These are phyloP conservation scores for Drosophila yakuba DNA, from an alignment of 1,140 invertebrate species.

Conservation along the genomic window DNA sequence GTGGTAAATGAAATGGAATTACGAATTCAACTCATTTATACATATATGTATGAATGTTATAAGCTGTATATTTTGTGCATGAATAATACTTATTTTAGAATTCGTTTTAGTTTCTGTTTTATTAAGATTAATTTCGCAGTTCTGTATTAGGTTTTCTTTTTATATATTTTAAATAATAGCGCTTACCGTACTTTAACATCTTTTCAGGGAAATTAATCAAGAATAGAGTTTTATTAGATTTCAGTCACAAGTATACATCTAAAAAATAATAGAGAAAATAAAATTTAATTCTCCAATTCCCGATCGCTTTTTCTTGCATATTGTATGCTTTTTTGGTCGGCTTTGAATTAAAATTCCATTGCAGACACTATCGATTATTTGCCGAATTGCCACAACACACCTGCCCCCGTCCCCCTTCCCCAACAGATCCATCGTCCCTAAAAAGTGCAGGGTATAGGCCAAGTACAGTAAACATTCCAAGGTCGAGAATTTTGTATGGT, in stretches of 20 bases:
- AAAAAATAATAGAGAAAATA: too few relatives aligned
- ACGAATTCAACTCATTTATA: background rate
- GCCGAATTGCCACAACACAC: slow-evolving; percentile 3
- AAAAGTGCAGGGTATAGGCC: slow-evolving; percentile 11
- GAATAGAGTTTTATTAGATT: too few relatives aligned
- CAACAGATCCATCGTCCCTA: slow-evolving; percentile 16
- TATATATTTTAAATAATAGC: background rate
- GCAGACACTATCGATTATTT: slow-evolving; percentile 32
- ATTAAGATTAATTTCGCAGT: background rate
- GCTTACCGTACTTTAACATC: background rate
- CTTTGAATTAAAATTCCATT: slow-evolving; percentile 16
- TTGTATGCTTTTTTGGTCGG: slow-evolving; percentile 28
- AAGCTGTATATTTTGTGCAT: background rate
- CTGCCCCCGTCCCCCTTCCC: background rate
- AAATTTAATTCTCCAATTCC: too few relatives aligned
- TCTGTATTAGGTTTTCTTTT: background rate
- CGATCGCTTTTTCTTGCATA: background rate
- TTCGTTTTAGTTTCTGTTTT: background rate
- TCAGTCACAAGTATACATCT: too few relatives aligned
- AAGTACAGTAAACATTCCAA: slow-evolving; percentile 23
- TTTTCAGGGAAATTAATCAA: too few relatives aligned
- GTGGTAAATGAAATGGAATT: background rate
- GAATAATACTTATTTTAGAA: background rate
- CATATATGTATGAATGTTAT: too few relatives aligned
- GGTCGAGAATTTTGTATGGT: background rate